A percentile compares a stretch with the other conserved stretches of the same genome.
Conservation (phyloP, 2,888 invertebrate genomes). For the Diarsia dahlii region DNA sequence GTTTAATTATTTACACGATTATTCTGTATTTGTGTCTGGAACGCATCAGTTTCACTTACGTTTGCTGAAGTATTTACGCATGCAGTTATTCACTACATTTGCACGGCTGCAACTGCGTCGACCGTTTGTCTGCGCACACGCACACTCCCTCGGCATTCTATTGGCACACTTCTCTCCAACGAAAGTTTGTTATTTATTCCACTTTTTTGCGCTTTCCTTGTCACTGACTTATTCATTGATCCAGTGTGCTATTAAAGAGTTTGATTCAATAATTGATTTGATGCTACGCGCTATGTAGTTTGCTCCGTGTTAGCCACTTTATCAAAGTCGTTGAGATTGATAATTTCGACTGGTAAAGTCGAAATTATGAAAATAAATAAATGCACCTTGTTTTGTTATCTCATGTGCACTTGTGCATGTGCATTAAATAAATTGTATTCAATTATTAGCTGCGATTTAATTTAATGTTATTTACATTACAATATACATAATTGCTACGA, state of each 20-base stretch:
- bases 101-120: constrained; percentile 63
- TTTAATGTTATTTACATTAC: constrained; percentile 9
- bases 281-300: constrained; percentile 52
- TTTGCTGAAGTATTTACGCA: constrained; percentile 73
- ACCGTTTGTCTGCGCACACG: constrained; percentile 70
- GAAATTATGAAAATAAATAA: no score
- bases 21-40: constrained; percentile 51
- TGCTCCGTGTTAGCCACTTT: constrained; percentile 21
- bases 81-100: constrained; percentile 78
- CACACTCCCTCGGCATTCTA: constrained; percentile 79
- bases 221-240: constrained; percentile 74
- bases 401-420: neutral
- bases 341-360: neutral
- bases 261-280: constrained; percentile 74
- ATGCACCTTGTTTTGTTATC: no score
- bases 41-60: constrained; percentile 82
- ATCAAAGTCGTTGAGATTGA: constrained; percentile 36
- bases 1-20: constrained; percentile 43
- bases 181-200: constrained; percentile 86
- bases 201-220: constrained; percentile 83
- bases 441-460: neutral
- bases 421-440: no score
- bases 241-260: constrained; percentile 74
- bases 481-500: constrained; percentile 2
- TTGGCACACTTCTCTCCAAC: constrained; percentile 85